phyloP scores from a whole-genome alignment of 2,888 invertebrate genomes.

The Mesorhabditis spiculigera region DNA sequence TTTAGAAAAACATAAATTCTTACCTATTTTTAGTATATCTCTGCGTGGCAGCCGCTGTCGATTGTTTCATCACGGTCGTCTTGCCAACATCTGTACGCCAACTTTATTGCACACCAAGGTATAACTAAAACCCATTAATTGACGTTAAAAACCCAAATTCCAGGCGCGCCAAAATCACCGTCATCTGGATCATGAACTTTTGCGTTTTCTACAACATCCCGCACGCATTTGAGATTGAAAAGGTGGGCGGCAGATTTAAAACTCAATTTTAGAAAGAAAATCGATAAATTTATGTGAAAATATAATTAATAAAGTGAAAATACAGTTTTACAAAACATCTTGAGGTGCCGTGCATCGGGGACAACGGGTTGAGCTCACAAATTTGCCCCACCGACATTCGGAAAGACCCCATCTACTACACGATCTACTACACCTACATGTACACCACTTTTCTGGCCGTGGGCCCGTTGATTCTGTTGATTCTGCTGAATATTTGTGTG shows the following conservation, averaged over 20 bases:
- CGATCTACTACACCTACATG: conserved; percentile 54
- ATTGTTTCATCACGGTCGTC: conserved; percentile 50
- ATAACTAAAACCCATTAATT: conserved; percentile 4
- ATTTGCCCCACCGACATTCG: conserved; percentile 46
- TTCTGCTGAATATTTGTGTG: conserved; percentile 53
- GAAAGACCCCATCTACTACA: conserved; percentile 49
- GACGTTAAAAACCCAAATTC: conserved; percentile 7
- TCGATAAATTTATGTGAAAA: conserved; percentile 19
- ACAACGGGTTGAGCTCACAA: conserved; percentile 24
- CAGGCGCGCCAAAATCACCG: conserved; percentile 50
- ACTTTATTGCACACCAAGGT: conserved; percentile 54
- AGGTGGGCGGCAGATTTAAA: conserved; percentile 10
- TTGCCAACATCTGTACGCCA: conserved; percentile 36
- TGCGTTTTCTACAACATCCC: conserved; percentile 55
- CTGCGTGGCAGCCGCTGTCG: conserved; percentile 56
- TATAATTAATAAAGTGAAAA: too few relatives aligned
- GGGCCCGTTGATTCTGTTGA: conserved; percentile 51
- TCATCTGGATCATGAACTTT: conserved; percentile 34
- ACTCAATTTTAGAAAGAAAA: conserved; percentile 18
- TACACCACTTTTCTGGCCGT: conserved; percentile 56
- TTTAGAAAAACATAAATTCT: not conserved
- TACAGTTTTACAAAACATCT: not conserved
- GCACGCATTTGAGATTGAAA: conserved; percentile 51
- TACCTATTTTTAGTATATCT: conserved; percentile 42
- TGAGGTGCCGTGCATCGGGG: conserved; percentile 26